Evolutionary conservation across 2,888 invertebrate genomes (phyloP).

Genomic region (Dastarcus helophoroides): DNA sequence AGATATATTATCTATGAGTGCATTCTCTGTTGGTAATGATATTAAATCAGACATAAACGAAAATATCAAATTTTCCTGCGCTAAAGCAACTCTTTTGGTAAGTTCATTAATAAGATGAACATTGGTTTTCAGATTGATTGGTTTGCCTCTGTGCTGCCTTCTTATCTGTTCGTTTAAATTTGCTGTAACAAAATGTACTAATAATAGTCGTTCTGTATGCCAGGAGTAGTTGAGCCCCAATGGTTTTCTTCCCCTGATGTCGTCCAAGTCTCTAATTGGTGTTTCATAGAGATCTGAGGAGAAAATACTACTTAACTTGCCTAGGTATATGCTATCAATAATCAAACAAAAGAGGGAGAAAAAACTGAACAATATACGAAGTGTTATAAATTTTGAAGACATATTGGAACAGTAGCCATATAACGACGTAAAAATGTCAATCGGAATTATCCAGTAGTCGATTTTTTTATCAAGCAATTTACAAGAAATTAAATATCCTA

Average conservation of each 20-base stretch:
- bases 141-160: too few species aligned
- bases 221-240: background rate
- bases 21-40: background rate
- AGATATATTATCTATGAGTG: background rate
- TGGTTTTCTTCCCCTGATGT: background rate
- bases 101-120: too few species aligned
- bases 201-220: background rate
- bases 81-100: background rate
- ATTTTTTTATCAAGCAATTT: background rate
- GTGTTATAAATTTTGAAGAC: background rate
- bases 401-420: background rate
- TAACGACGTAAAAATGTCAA: too few species aligned
- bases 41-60: background rate
- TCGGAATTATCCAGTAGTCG: background rate
- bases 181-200: too few species aligned
- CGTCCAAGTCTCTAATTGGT: background rate
- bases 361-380: background rate
- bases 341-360: background rate
- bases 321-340: background rate
- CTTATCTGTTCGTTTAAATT: too few species aligned
- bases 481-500: background rate
- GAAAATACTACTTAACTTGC: background rate
- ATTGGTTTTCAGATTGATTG: too few species aligned
- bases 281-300: background rate
- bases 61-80: background rate